Base-by-base conservation (phyloP, 2,888 invertebrate genomes). In the Stenurella melanura region DNA sequence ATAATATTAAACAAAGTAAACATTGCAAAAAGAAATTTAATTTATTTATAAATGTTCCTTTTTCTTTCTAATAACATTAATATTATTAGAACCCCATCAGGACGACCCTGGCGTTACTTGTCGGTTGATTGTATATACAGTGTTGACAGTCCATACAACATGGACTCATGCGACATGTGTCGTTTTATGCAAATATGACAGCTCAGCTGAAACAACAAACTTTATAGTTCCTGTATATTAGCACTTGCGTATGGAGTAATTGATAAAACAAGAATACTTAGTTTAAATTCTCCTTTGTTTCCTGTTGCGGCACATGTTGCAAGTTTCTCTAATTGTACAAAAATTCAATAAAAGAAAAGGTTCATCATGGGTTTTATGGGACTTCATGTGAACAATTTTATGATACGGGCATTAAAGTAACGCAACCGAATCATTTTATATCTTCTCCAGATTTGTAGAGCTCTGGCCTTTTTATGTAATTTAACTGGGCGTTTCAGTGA, bases 241-340 rank as follows among this genome's bases (percentile, higher is more conserved):
- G 61, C 61, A 61, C 61, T 61, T 61, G 61, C 12, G 61, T 61
- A 61, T 61, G 61, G 61, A 30, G 61, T 61, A 61, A 61, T 61
- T 61, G 61, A 17, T 30, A 30, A 34, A 26, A 61, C 61, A 30
- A 61, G 61, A 26, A 61, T 61, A 61, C 61, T 61, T 61, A 61
- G 61, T 61, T 61, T 61, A 61, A 61, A 61, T 61, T 61, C 61
- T n/a, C 61, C 61, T 61, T 61, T 61, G 34, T 61, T 61, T 61
- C 61, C 30, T 61, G 61, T 61, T 10, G 61, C 61, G 61, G 61
- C 61, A 61, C n/a, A 61, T 26, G 61, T n/a, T 3, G 61, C 61
- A 61, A 61, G 61, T 30, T 61, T 61, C 61, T 61, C 61, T 61
- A 61, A 61, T 61, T 61, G 61, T 61, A 61, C 58, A 30, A 61